A percentile compares a stretch with the other conserved stretches of the same genome.
These are phyloP conservation scores for Halictus ligatus DNA, from an alignment of 2,888 invertebrate genomes.

Conservation along the genomic window DNA sequence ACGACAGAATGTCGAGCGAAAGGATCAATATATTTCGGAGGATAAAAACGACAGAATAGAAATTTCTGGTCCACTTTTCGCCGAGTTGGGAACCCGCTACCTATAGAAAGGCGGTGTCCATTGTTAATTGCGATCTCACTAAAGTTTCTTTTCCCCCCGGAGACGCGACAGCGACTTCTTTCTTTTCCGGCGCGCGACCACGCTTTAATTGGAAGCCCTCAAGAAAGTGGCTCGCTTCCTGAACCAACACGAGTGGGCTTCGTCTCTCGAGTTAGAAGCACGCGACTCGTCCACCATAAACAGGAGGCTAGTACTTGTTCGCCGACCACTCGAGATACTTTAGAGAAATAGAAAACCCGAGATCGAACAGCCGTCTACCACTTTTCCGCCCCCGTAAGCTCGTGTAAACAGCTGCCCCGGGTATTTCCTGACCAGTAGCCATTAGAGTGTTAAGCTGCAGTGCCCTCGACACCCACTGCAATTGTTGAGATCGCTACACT, in stretches of 20 bases:
- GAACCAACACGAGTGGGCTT: slow-evolving; percentile 28
- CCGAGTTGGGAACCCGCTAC: slow-evolving; percentile 26
- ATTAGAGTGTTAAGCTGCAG: slow-evolving; percentile 28
- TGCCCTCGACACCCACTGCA: background rate
- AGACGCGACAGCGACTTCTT: slow-evolving; percentile 16
- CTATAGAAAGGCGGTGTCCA: background rate
- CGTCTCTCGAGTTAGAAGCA: background rate
- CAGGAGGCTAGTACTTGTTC: slow-evolving; percentile 47
- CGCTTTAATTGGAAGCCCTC: slow-evolving; percentile 50
- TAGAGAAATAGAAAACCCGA: slow-evolving; percentile 19
- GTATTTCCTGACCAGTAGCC: slow-evolving; percentile 45
- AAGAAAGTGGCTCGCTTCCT: slow-evolving; percentile 31
- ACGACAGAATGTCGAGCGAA: background rate
- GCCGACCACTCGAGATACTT: slow-evolving; percentile 19
- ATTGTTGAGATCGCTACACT: background rate
- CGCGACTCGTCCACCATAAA: slow-evolving; percentile 42
- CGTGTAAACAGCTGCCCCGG: slow-evolving; percentile 52
- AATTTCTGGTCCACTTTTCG: slow-evolving; percentile 23
- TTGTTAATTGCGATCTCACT: slow-evolving; percentile 42
- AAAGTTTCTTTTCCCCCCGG: slow-evolving; percentile 15
- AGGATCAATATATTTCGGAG: background rate
- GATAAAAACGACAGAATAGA: background rate
- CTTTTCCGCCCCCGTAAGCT: slow-evolving; percentile 24
- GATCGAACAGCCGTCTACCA: slow-evolving; percentile 36
- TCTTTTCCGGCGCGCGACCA: slow-evolving; percentile 20